Evolutionary conservation across 2,797 vertebrate species (phyloP), one percentile per base, ranked within the genome.

Genomic region (Hippoglossus hippoglossus): DNA sequence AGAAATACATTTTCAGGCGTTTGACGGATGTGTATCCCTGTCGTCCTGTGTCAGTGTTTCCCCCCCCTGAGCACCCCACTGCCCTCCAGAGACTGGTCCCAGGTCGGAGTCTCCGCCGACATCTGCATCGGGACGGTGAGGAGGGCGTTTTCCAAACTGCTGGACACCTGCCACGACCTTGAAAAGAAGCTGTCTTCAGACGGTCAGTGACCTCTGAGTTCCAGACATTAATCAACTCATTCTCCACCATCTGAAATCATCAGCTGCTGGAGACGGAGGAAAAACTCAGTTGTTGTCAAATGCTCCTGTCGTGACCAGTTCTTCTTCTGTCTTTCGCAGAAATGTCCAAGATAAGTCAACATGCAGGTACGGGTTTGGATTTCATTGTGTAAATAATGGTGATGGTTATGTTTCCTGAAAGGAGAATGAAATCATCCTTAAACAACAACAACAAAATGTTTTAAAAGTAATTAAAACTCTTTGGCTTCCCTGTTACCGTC

Each of bases 61-160:
- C 46, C 71, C 0, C 60, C 52, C 6, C 28, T 86, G 19, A 78
- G 55, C 13, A 18, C 3, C 2, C 56, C 31, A 0, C 46, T 28
- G 5, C 34, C 77, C 0, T 75, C 62, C 44, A 86, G 47, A 11
- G 75, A 89, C 74, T 90, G 90, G 90, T 81, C 86, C 0, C 28
- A 81, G 31, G 72, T 93, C 24, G 13, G 19, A 0, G 63, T 87
- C 10, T 58, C 84, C 6, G n/a, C 79, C 0, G 67, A 84, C 26
- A 22, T 72, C 46, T 73, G 50, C 67, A 26, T 71, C 19, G 79
- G 57, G 18, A 36, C 51, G 0, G 31, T 88, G 61, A 87, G 86
- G 53, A 81, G 46, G 47, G 28, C 63, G 0, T 26, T 90, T 13
- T 65, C 71, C 4, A 75, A 83, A 47, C 69, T 93, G 39, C 41